Evolutionary conservation across 2,113 vertebrate genomes (phyloP), one percentile per base, ranked within the genome.

Genomic region (Bambusicola thoracicus): DNA sequence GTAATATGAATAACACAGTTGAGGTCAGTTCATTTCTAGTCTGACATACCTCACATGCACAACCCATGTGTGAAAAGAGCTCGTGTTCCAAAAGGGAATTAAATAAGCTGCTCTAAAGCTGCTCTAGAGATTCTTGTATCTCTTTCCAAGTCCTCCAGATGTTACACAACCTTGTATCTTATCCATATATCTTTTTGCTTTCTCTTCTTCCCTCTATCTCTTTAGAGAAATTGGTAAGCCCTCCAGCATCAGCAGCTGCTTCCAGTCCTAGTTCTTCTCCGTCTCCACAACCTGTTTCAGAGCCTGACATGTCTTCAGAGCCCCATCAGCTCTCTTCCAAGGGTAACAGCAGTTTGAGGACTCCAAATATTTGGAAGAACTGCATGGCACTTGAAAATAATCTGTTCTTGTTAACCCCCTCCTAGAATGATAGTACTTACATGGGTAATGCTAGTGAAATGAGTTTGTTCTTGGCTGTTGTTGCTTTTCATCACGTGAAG

Each of bases 191-290:
- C 89, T 97, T 51, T 95, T 91, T 97, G 96, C 97, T 97, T 92
- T 96, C 96, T 98, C 96, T 83, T 97, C 95, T 97, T 94, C 94
- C 96, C 63, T 97, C 90, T 97, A 95, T 94, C 90, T 96, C 85
- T 98, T 85, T 81, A 98, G 98, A 98, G 95, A 98, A 98, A 97
- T 92, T 98, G 98, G 98, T 98, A 94, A 98, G 98, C 97, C 98
- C 98, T 97, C 97, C 98, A 97, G 98, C 98, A 97, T 98, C 98
- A 96, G 98, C 98, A 95, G 98, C 98, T 94, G 98, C 98, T 94
- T 98, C 98, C 97, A 98, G 98, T 92, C 98, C 98, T 98, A 98
- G 98, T 72, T 98, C 98, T 93, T 98, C 98, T 97, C 98, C 98
- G 94, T 98, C 98, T 97, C 98, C 98, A 96, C 98, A 98, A 96